Percentiles rank a stretch among this genome's conserved stretches.
Conservation (phyloP, 2,113 vertebrate genomes). For the Petroica traversi region DNA sequence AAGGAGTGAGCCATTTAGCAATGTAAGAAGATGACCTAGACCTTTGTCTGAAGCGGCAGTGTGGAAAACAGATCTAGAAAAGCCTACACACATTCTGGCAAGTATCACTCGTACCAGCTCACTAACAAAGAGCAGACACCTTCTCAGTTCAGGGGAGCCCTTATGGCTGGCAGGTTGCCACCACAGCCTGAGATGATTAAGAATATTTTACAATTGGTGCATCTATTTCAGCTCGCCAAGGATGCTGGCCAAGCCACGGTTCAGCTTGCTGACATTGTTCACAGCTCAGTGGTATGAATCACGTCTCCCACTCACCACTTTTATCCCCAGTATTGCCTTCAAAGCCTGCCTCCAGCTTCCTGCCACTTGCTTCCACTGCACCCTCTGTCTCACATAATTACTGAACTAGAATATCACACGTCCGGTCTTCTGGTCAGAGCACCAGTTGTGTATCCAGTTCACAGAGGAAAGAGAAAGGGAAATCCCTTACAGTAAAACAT, state of each 20-base stretch:
- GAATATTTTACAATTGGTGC: background rate
- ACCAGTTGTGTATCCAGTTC: background rate
- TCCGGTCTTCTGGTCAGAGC: background rate
- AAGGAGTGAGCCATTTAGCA: background rate
- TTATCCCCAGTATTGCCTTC: slow-evolving; percentile 19
- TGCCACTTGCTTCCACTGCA: background rate
- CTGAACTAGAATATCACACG: background rate
- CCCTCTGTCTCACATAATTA: background rate
- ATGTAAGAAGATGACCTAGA: background rate
- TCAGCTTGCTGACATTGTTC: background rate
- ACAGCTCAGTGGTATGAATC: background rate
- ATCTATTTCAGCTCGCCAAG: background rate
- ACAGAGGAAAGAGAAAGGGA: background rate
- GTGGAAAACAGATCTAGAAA: background rate
- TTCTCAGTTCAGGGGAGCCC: background rate
- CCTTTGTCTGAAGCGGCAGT: background rate
- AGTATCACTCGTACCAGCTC: background rate
- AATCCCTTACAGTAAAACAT: background rate
- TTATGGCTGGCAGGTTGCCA: background rate
- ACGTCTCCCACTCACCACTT: slow-evolving; percentile 34
- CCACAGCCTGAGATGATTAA: background rate
- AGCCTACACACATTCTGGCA: background rate
- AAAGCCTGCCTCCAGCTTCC: slow-evolving; percentile 46
- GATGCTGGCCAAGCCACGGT: background rate
- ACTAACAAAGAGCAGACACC: background rate